Conservation (phyloP, 2,888 invertebrate genomes). For the Aplocera efformata region DNA sequence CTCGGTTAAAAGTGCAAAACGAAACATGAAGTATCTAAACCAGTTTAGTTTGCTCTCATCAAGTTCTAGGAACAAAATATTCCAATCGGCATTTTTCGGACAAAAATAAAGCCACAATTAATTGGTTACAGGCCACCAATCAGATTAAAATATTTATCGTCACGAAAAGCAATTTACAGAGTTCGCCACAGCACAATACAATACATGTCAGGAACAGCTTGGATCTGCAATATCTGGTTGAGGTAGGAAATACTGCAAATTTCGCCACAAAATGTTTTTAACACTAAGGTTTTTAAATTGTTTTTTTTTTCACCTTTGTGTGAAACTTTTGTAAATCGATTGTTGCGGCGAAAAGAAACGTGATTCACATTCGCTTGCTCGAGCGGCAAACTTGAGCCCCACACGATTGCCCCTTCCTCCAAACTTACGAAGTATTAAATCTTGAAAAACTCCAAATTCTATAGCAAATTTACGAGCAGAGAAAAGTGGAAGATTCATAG, state of each 20-base stretch:
- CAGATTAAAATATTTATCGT: slow-evolving; percentile 77
- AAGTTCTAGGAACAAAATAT: slow-evolving; percentile 13
- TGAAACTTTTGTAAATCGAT: slow-evolving; percentile 15
- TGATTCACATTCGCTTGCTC: slow-evolving; percentile 8
- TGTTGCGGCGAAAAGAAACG: slow-evolving; percentile 13
- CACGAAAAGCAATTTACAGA: slow-evolving; percentile 75
- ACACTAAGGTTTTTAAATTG: slow-evolving; percentile 36
- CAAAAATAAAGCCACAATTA: slow-evolving; percentile 67
- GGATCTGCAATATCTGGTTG: slow-evolving; percentile 64
- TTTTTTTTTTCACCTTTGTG: slow-evolving; percentile 22
- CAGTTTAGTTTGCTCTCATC: too few relatives aligned
- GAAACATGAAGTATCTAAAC: too few relatives aligned
- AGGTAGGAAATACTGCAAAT: slow-evolving; percentile 56
- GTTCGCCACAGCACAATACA: slow-evolving; percentile 72
- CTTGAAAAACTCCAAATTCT: slow-evolving; percentile 44
- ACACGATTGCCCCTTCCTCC: slow-evolving; percentile 12
- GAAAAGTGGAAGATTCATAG: slow-evolving; percentile 49
- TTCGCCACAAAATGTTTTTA: slow-evolving; percentile 50
- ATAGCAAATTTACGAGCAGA: slow-evolving; percentile 50
- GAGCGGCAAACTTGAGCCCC: slow-evolving; percentile 10
- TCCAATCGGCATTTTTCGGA: slow-evolving; percentile 32
- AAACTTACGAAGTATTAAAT: slow-evolving; percentile 30
- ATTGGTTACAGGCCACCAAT: slow-evolving; percentile 74
- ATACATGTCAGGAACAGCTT: slow-evolving; percentile 69
- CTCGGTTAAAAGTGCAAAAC: too few relatives aligned